phyloP scores from a whole-genome alignment of 2,888 invertebrate genomes.

The Deilephila elpenor region DNA sequence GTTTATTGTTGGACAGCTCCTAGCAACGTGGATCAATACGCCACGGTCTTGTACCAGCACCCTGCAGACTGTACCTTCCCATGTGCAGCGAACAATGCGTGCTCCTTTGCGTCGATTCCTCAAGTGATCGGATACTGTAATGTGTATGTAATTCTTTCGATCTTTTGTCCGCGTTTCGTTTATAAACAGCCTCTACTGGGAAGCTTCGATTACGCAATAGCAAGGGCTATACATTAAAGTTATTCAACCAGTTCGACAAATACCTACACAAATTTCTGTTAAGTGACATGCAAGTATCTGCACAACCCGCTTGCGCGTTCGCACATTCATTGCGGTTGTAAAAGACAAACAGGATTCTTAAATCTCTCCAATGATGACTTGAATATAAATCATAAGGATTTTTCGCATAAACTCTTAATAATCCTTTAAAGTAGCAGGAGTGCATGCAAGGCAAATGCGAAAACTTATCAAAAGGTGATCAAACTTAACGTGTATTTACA shows the following conservation, averaged over 20 bases:
- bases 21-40: constrained; percentile 67
- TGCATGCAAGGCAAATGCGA: background rate
- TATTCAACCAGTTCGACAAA: constrained; percentile 8
- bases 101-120: constrained; percentile 29
- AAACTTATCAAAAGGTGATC: background rate
- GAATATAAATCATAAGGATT: constrained; percentile 5
- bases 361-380: constrained; percentile 6
- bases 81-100: background rate
- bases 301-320: constrained; percentile 16
- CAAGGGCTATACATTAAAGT: background rate
- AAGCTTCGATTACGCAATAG: constrained; percentile 4
- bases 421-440: background rate
- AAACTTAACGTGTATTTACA: background rate
- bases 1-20: constrained; percentile 64
- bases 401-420: background rate
- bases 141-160: constrained; percentile 32
- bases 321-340: constrained; percentile 18
- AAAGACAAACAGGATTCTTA: constrained; percentile 24
- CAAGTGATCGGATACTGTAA: constrained; percentile 42
- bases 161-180: constrained; percentile 19
- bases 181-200: constrained; percentile 19
- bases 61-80: background rate
- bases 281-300: constrained; percentile 15
- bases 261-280: constrained; percentile 15
- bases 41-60: background rate